Evolutionary conservation across 2,113 vertebrate genomes (phyloP).

Genomic region (Paramisgurnus dabryanus): DNA sequence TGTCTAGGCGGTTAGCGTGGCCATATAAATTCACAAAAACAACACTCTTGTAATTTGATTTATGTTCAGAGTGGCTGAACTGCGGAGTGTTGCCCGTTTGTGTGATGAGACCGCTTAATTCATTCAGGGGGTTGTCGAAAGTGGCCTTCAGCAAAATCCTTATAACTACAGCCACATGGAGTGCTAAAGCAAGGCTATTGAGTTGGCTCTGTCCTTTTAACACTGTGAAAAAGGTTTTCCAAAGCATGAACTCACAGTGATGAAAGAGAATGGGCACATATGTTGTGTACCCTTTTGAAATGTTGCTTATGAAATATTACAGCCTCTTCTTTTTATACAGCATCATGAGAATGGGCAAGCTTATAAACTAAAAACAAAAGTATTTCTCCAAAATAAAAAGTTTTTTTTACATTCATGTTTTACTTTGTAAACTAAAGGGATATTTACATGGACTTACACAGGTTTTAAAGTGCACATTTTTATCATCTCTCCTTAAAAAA

Average conservation of each 20-base stretch:
- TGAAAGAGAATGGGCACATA: constrained; percentile 19
- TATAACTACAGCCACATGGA: not conserved
- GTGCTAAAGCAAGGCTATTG: constrained; percentile 18
- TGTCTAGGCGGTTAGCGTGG: constrained; percentile 43
- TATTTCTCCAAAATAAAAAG: constrained; percentile 38
- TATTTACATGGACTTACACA: no score
- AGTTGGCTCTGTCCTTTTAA: constrained; percentile 17
- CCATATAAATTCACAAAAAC: constrained; percentile 24
- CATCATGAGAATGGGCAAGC: constrained; percentile 11
- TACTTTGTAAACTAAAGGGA: no score
- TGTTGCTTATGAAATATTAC: constrained; percentile 31
- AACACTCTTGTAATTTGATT: constrained; percentile 51
- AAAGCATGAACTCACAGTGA: not conserved
- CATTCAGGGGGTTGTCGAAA: constrained; percentile 26
- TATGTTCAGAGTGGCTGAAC: constrained; percentile 43
- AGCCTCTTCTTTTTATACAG: constrained; percentile 14
- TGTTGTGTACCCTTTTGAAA: not conserved
- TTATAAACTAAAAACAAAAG: not conserved
- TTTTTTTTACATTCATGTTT: no score
- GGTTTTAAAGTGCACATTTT: no score
- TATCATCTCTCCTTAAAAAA: no score
- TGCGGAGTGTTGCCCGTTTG: constrained; percentile 28
- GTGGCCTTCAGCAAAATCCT: constrained; percentile 13
- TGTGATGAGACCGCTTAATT: constrained; percentile 7
- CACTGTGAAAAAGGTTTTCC: constrained; percentile 12